A percentile compares a stretch with the other conserved stretches of the same genome.
Conservation (phyloP, 1,140 invertebrate species). For the Rhagoletis pomonella region DNA sequence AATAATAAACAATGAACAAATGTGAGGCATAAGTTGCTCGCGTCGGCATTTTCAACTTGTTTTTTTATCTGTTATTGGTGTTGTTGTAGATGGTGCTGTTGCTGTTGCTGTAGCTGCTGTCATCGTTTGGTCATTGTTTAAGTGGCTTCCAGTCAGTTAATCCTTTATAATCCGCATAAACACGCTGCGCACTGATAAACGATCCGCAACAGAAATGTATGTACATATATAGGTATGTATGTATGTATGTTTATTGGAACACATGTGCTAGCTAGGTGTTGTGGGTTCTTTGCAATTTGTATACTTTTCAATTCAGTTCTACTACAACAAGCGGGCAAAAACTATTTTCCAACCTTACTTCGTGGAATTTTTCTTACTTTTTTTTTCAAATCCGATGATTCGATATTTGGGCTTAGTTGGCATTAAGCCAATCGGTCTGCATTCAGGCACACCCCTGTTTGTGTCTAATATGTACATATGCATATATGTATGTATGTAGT, state of each 20-base stretch:
- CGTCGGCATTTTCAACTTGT: not conserved
- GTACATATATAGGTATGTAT: not conserved
- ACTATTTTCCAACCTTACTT: not conserved
- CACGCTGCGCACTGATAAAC: slow-evolving; percentile 19
- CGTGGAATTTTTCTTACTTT: not conserved
- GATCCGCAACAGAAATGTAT: not conserved
- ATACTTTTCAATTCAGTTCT: slow-evolving; percentile 7
- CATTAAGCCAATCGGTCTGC: slow-evolving; percentile 9
- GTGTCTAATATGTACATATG: not conserved
- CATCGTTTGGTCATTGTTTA: slow-evolving; percentile 36
- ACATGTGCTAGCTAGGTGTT: not conserved
- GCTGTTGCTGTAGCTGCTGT: not conserved
- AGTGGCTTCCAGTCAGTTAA: slow-evolving; percentile 49
- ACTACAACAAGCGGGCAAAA: not conserved
- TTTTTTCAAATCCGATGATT: not conserved
- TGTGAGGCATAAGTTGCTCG: not conserved
- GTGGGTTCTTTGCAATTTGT: slow-evolving; percentile 16
- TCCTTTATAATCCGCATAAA: slow-evolving; percentile 50
- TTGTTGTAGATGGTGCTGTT: not conserved
- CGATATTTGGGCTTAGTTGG: slow-evolving; percentile 44
- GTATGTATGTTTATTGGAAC: not conserved
- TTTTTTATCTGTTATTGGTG: not conserved
- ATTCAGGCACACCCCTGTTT: not conserved
- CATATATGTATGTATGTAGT: not conserved
- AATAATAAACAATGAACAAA: slow-evolving; percentile 26